Evolutionary conservation across 2,113 vertebrate genomes (phyloP), one percentile per base, ranked within the genome.

Genomic region (Phoenicopterus ruber): DNA sequence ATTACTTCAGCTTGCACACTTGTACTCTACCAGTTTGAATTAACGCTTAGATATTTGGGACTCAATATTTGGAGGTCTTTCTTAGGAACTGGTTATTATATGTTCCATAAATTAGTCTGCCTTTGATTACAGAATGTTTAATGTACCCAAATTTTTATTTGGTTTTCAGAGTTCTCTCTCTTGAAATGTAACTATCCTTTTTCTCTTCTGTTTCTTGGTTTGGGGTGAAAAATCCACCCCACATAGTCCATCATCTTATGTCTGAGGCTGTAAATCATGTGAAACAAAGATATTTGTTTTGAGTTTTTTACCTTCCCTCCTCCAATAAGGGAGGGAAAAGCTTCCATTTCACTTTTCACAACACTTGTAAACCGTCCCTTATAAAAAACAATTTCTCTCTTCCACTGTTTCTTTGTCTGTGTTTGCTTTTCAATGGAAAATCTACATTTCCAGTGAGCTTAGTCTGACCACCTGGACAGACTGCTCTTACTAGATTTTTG

Each of bases 311-410:
- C 9, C 4, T 59, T 62, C 20, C 3, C 5, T 90, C 5, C 31
- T 66, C 28, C 20, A 47, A 6, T 44, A 91, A 47, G 6, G 14
- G 47, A 63, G 11, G 6, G 10, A 50, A 86, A 83, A 70, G 6
- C 29, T 71, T 67, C 10, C 11, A 24, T 25, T 87, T 49, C 14
- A 42, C 18, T 86, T 91, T 81, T 50, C 15, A 55, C 11, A 1
- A 32, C 11, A 21, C 6, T 66, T 70, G 22, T 34, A 58, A 92
- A 70, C 10, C 62, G 22, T 4, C 7, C 3, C 2, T 25, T 55
- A 28, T 22, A 17, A 55, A 81, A 73, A 20, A 0, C 0, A 4
- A 4, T 29, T 85, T 82, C 32, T 67, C 4, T 55, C 29, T 90
- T 78, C 6, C 15, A 20, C 14, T 32, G 3, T 36, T 83, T 93